These are phyloP conservation scores for Choloepus hoffmanni DNA, from an alignment of 2,113 vertebrate species.

Conservation along the genomic window DNA sequence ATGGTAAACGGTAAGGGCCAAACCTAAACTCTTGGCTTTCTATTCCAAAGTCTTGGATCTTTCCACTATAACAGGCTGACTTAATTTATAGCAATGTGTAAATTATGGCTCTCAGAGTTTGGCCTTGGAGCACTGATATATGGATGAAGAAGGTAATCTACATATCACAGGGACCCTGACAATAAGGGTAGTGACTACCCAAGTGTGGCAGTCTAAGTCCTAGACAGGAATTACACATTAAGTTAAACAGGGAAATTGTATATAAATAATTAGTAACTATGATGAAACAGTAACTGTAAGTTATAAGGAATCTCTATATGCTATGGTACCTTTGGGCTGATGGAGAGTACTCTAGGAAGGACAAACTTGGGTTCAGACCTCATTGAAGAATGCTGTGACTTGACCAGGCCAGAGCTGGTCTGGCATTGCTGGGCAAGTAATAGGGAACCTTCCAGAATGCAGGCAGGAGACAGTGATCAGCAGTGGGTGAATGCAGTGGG, in stretches of 20 bases:
- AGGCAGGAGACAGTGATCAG: accelerated
- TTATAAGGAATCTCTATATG: not conserved
- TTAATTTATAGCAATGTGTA: not conserved
- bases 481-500: no score
- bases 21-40: not conserved
- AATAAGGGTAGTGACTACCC: no score
- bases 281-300: not conserved
- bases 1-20: no score
- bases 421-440: not conserved
- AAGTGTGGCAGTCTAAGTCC: not conserved
- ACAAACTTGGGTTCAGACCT: no score
- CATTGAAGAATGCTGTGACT: not conserved
- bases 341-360: not conserved
- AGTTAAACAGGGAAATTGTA: not conserved
- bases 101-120: not conserved
- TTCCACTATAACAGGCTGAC: not conserved
- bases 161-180: no score
- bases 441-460: not conserved
- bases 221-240: not conserved
- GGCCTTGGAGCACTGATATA: not conserved
- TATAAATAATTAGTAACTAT: not conserved
- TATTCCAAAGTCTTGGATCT: not conserved
- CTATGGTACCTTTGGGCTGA: not conserved
- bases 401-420: not conserved
- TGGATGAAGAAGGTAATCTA: no score